Conservation (phyloP, 2,888 invertebrate species). For the Thymelicus lineola region DNA sequence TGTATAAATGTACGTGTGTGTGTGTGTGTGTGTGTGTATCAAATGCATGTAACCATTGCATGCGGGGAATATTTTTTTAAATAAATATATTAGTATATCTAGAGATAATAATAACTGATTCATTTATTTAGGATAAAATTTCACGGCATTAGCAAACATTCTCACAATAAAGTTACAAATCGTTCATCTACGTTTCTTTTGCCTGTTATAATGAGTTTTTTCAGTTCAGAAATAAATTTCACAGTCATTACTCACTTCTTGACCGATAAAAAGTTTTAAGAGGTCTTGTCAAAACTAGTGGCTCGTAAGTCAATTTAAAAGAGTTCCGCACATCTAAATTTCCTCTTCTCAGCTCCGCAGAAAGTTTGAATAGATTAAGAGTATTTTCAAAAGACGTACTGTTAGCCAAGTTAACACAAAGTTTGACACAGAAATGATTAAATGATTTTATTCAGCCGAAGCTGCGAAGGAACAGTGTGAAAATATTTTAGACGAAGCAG, state of each 20-base stretch:
- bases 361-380: constrained; percentile 9
- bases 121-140: neutral
- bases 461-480: neutral
- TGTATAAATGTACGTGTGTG: too few species aligned
- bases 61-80: too few species aligned
- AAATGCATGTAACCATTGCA: too few species aligned
- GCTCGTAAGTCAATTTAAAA: constrained; percentile 32
- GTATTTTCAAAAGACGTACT: constrained; percentile 4
- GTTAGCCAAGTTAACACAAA: neutral
- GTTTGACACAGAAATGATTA: constrained; percentile 7
- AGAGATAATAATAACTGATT: too few species aligned
- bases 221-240: constrained; percentile 11
- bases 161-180: constrained; percentile 7
- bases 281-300: constrained; percentile 17
- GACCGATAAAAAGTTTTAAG: constrained; percentile 28
- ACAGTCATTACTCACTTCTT: constrained; percentile 27
- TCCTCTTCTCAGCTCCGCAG: neutral
- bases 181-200: constrained; percentile 3
- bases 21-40: too few species aligned
- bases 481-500: too few species aligned
- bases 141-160: neutral
- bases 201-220: constrained; percentile 17
- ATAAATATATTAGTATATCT: too few species aligned
- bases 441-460: neutral
- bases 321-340: constrained; percentile 20